Evolutionary conservation across 2,888 invertebrate species (phyloP), one percentile per base, ranked within the genome.

Genomic region (Abrostola triplasia): DNA sequence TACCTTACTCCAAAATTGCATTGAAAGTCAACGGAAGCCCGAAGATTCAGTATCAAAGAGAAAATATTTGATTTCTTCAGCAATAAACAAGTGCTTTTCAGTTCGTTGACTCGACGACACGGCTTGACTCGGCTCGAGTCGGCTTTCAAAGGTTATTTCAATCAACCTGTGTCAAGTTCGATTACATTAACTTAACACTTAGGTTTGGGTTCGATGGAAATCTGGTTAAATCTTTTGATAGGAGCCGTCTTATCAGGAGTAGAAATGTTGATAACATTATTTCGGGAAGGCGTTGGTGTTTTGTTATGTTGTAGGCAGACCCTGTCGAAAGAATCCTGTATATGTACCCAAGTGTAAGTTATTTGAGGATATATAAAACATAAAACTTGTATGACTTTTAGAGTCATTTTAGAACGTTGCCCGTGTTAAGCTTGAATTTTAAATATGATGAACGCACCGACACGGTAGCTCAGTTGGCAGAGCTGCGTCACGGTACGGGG

Each of bases 81-180:
- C 60, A 76, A 67, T 76, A 64, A 59, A 59, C 73, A 66, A 59
- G 61, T 64, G 56, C 56, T 72, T 76, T 60, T 48, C 73, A 72
- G 76, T 76, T 73, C 73, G 64, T 67, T 76, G 76, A 24, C 55
- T 76, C 9, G 47, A 44, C 53, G 67, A 60, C 55, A 60, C 55
- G 53, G 41, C 24, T 50, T 41, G 55, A 59, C 47, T 69, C 49
- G 56, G 41, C 36, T 50, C 47, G 55, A 59, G 47, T 69, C 51
- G 49, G 8, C 51, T 67, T 49, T 54, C 48, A 67, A 61, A 73
- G 67, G 61, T 64, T 61, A 63, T 76, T 66, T 73, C 62, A 59
- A 60, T 72, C 36, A 48, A 64, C 63, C 41, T 54, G 42, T 59
- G 47, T 64, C 59, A 57, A 57, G 51, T 67, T 59, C 67, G 76